These are phyloP conservation scores for Drosophila multiciliata DNA, from an alignment of 2,888 invertebrate genomes.

Conservation along the genomic window DNA sequence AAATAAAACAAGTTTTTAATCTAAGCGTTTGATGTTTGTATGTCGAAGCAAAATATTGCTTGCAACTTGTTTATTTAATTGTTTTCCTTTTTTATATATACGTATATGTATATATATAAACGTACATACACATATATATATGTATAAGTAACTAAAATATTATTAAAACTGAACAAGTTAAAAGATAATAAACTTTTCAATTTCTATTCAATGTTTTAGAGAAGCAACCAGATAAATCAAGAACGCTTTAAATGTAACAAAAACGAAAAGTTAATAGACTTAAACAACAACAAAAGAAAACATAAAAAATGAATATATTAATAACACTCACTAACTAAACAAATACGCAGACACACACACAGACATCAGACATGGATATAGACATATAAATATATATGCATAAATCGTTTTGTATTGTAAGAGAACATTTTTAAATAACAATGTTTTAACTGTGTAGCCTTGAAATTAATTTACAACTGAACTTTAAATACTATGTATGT, in stretches of 20 bases:
- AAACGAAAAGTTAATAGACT: conserved; percentile 80
- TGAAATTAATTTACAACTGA: conserved; percentile 69
- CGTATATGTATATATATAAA: conserved; percentile 8
- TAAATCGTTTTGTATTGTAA: conserved; percentile 46
- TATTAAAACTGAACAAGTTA: conserved; percentile 34
- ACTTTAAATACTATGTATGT: conserved; percentile 37
- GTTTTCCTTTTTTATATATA: conserved; percentile 25
- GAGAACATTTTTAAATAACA: conserved; percentile 45
- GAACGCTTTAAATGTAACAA: conserved; percentile 79
- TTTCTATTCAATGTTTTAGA: conserved; percentile 71
- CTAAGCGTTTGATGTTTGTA: conserved; percentile 31
- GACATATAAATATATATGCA: conserved; percentile 25
- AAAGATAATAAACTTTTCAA: conserved; percentile 51
- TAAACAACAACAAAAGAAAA: conserved; percentile 43
- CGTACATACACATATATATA: conserved; percentile 23
- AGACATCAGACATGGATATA: conserved; percentile 28
- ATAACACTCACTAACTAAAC: conserved; percentile 43
- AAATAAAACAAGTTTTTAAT: conserved; percentile 36
- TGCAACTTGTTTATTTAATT: conserved; percentile 45
- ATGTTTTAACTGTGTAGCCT: conserved; percentile 76
- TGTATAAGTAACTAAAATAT: conserved; percentile 35
- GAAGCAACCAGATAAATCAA: conserved; percentile 58
- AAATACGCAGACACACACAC: conserved; percentile 28
- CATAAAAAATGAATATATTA: conserved; percentile 10
- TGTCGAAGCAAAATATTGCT: conserved; percentile 13